Evolutionary conservation across 2,113 vertebrate species (phyloP).

Genomic region (Murina feae): DNA sequence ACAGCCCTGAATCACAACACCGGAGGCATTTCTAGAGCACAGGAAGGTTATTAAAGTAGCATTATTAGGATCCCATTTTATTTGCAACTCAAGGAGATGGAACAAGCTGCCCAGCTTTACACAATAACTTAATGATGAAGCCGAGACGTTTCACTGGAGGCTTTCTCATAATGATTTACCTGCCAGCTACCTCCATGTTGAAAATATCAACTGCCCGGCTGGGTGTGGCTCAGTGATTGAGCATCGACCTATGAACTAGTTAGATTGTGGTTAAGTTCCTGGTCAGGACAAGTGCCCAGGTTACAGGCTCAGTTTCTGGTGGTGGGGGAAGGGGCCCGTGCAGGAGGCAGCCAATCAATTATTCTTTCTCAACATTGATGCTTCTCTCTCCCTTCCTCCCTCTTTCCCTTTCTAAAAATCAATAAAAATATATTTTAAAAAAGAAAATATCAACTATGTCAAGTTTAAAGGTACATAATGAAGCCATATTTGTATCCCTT

Average conservation of each 20-base stretch:
- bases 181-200: background rate
- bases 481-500: background rate
- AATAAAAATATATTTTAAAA: no score
- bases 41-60: background rate
- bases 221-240: no score
- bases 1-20: background rate
- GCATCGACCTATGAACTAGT: no score
- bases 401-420: no score
- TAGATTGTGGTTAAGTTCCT: no score
- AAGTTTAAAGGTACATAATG: conserved; percentile 8
- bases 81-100: conserved; percentile 3
- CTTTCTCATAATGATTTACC: background rate
- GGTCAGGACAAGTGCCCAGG: no score
- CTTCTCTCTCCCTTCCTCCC: no score
- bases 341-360: no score
- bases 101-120: background rate
- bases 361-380: no score
- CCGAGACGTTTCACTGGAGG: background rate
- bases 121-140: background rate
- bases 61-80: conserved; percentile 28
- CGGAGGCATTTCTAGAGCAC: background rate
- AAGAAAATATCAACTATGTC: conserved; percentile 18
- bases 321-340: no score
- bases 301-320: no score
- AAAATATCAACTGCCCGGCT: background rate